Percentiles rank a stretch among this genome's conserved stretches.
Conservation (phyloP, 2,113 vertebrate genomes). For the Phrynocephalus versicolor region DNA sequence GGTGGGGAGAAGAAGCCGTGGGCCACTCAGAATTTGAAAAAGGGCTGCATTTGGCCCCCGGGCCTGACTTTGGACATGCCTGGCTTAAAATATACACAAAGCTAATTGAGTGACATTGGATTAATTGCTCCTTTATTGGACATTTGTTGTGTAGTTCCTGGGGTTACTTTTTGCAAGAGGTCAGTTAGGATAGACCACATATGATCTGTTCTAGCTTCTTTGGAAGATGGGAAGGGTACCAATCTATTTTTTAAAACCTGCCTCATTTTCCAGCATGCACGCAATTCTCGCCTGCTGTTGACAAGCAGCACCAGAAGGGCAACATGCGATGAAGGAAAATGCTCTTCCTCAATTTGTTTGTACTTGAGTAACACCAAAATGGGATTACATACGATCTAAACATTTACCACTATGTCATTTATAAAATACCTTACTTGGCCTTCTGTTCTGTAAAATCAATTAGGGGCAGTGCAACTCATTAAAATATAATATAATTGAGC, state of each 20-base stretch:
- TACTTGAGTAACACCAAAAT: not conserved
- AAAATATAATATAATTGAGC: not conserved
- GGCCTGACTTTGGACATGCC: too few species aligned
- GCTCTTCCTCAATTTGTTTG: not conserved
- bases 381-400: not conserved
- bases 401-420: not conserved
- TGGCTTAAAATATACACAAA: too few species aligned
- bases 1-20: too few species aligned
- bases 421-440: not conserved
- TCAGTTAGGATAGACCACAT: not conserved
- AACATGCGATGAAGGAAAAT: not conserved
- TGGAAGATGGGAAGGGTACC: not conserved
- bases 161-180: not conserved
- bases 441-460: not conserved
- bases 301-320: not conserved
- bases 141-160: not conserved
- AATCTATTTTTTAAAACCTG: not conserved
- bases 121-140: not conserved
- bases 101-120: not conserved
- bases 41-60: too few species aligned
- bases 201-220: not conserved
- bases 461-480: too few species aligned
- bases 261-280: not conserved
- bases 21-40: too few species aligned
- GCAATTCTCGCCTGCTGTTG: not conserved